These are phyloP conservation scores for Bicyclus anynana DNA, from an alignment of 1,140 invertebrate species.

Conservation along the genomic window DNA sequence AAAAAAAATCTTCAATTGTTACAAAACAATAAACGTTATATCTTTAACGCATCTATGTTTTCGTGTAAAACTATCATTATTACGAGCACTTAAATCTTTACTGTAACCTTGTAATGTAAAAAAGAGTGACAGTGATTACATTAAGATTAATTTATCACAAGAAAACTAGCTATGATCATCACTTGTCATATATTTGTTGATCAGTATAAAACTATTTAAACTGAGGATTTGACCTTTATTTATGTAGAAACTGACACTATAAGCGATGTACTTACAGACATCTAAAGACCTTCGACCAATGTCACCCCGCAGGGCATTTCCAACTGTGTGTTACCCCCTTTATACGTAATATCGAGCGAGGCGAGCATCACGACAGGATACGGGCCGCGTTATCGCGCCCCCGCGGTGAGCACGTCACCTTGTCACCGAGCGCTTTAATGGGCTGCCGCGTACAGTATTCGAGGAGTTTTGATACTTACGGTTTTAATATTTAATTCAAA, in stretches of 20 bases:
- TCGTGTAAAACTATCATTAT: too few relatives aligned
- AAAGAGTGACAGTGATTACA: too few relatives aligned
- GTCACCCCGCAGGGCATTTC: background rate
- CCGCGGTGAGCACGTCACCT: conserved; percentile 65
- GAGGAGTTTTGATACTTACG: conserved; percentile 50
- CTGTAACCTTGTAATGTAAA: too few relatives aligned
- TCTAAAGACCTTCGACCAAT: background rate
- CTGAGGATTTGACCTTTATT: background rate
- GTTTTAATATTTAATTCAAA: background rate
- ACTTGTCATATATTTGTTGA: background rate
- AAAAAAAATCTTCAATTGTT: too few relatives aligned
- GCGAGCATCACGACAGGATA: conserved; percentile 57
- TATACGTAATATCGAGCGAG: conserved; percentile 45
- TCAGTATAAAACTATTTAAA: too few relatives aligned
- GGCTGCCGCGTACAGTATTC: conserved; percentile 52
- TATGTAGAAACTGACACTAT: background rate
- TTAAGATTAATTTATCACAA: too few relatives aligned
- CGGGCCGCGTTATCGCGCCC: conserved; percentile 63
- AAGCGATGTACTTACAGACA: background rate
- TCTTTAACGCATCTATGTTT: too few relatives aligned
- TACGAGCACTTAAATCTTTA: too few relatives aligned
- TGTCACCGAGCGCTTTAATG: conserved; percentile 73
- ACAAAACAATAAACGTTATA: too few relatives aligned
- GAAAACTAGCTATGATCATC: too few relatives aligned
- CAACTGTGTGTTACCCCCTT: background rate